Base-by-base conservation (phyloP, 2,113 vertebrate genomes). In the Kryptolebias marmoratus region DNA sequence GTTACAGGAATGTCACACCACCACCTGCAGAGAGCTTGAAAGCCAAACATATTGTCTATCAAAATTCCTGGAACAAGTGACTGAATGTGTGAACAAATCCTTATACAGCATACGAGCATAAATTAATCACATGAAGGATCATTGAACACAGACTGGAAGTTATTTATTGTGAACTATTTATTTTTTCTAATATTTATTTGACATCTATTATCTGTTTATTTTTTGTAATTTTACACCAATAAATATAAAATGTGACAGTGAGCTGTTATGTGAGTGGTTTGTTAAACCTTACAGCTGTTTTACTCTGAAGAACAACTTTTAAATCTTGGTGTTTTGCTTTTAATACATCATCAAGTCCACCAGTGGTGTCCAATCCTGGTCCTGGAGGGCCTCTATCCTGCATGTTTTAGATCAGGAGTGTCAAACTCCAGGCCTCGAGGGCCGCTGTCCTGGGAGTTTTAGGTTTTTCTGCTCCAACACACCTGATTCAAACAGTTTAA, bases 81-180 rank as follows among this genome's bases (percentile, higher is more conserved):
- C 0, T 0, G 0, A 0, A 0, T 87, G 81, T 49, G 4, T 48
- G 3, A 0, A 13, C 0, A 0, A 11, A 1, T 4, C 27, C 27
- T 14, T 45, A 14, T 18, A 0, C 18, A n/a, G 16, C 50, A 15
- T 22, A 15, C 12, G 42, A 1, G 8, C 39, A 14, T 15, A 12
- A 62, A 61, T 4, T 2, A 5, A 30, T 5, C 0, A 4, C 18
- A 44, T 11, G 10, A 31, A 12, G 11, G 1, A 32, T 45, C 39
- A 14, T 22, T 11, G 8, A 55, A 30, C 28, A 42, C 39, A 10
- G 16, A 30, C 49, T 55, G 16, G 30, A 68, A 11, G 50, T 64
- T 79, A 76, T 85, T 81, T 68, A 81, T 71, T 62, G 8, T 7
- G 22, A 22, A n/a, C 44, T 81, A 81, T 88, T 80, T 87, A 82